Evolutionary conservation across 2,113 vertebrate genomes (phyloP).

Genomic region (Phoenicopterus ruber): DNA sequence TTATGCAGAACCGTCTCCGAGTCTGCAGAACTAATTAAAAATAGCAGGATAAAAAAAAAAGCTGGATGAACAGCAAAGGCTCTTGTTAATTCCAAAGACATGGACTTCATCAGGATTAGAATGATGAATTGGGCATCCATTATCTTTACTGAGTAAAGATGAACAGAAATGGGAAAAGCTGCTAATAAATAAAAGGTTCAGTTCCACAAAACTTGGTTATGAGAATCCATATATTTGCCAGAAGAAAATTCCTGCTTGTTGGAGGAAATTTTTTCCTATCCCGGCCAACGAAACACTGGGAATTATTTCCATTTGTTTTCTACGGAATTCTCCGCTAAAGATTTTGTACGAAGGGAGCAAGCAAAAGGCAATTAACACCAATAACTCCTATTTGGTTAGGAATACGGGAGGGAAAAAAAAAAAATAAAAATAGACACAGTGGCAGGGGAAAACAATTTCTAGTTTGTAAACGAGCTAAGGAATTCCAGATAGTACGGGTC

Average conservation of each 20-base stretch:
- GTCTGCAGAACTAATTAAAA: slow-evolving; percentile 47
- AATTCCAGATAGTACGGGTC: background rate
- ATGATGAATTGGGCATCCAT: slow-evolving; percentile 18
- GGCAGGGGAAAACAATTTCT: background rate
- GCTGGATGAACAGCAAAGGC: slow-evolving; percentile 31
- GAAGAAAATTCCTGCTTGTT: slow-evolving; percentile 51
- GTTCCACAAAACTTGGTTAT: slow-evolving; percentile 15
- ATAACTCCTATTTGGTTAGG: background rate
- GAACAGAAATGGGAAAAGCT: slow-evolving; percentile 49
- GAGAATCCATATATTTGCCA: slow-evolving; percentile 20
- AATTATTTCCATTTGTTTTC: slow-evolving; percentile 40
- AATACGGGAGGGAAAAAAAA: background rate
- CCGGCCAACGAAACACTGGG: slow-evolving; percentile 7
- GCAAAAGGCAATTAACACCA: background rate
- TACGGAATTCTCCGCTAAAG: background rate
- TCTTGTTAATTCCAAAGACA: slow-evolving; percentile 14
- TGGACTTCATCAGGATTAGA: slow-evolving; percentile 4
- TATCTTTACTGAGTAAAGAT: background rate
- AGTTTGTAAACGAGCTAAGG: background rate
- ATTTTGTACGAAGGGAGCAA: background rate
- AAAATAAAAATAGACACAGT: background rate
- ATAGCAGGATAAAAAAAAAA: background rate
- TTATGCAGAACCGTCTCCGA: background rate
- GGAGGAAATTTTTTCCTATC: background rate
- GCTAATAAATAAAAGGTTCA: slow-evolving; percentile 60